Evolutionary conservation across 2,113 vertebrate genomes (phyloP).

Genomic region (Numenius arquata): DNA sequence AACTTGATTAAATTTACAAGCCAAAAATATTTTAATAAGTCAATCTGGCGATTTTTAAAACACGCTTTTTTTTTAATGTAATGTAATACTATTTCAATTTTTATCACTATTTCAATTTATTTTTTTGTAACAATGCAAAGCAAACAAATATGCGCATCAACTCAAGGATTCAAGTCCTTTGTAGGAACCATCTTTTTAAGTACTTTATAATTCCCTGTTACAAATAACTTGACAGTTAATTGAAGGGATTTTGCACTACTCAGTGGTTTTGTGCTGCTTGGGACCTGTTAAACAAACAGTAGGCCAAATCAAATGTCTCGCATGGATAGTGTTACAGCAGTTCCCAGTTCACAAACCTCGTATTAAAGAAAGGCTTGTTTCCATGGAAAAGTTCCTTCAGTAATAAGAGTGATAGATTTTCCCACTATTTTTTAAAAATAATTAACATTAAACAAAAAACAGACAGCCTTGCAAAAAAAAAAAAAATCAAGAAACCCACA

Average conservation of each 20-base stretch:
- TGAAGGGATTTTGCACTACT: neutral
- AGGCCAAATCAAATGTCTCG: neutral
- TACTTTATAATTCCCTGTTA: neutral
- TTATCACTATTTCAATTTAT: neutral
- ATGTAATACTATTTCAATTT: neutral
- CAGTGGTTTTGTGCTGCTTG: neutral
- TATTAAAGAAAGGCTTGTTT: neutral
- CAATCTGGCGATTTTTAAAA: neutral
- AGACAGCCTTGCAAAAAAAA: neutral
- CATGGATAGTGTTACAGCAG: neutral
- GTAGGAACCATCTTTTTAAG: neutral
- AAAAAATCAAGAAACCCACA: neutral
- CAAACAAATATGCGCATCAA: neutral
- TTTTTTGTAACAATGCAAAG: neutral
- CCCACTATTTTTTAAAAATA: neutral
- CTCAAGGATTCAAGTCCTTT: neutral
- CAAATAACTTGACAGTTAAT: neutral
- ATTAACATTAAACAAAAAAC: neutral
- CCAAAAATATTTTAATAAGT: neutral
- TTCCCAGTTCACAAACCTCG: neutral
- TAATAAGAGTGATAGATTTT: neutral
- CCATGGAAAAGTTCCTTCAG: neutral
- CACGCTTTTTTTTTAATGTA: neutral
- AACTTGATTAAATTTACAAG: neutral
- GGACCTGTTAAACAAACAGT: neutral